phyloP scores from a whole-genome alignment of 2,888 invertebrate species.

The Meta bourneti region DNA sequence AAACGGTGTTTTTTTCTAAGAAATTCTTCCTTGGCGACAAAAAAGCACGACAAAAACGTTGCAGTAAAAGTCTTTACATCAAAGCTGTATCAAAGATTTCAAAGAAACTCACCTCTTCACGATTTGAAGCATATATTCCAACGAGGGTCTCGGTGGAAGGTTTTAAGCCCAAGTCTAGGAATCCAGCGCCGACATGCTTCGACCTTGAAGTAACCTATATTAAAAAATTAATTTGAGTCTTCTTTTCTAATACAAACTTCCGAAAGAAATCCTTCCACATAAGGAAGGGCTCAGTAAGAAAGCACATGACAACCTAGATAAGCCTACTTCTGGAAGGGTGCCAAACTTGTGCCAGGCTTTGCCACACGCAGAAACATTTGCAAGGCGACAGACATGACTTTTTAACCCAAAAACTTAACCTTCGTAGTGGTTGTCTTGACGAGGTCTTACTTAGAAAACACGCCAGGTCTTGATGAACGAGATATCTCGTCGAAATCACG shows the following conservation, averaged over 20 bases:
- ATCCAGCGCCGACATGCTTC: conserved; percentile 39
- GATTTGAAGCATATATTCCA: conserved; percentile 47
- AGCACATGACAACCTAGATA: too few species aligned
- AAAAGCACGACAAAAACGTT: too few species aligned
- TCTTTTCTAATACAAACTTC: not conserved
- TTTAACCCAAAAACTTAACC: not conserved
- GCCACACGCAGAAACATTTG: not conserved
- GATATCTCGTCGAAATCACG: too few species aligned
- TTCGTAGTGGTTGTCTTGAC: too few species aligned
- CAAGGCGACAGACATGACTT: not conserved
- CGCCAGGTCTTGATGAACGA: too few species aligned
- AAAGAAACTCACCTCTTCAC: conserved; percentile 28
- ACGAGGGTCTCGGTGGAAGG: conserved; percentile 40
- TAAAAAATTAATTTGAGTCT: not conserved
- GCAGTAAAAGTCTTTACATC: not conserved
- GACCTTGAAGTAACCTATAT: conserved; percentile 27
- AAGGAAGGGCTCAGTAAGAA: too few species aligned
- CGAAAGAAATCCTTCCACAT: too few species aligned
- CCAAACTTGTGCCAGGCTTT: not conserved
- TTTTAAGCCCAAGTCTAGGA: conserved; percentile 44
- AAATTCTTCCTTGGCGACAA: too few species aligned
- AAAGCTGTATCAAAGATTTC: not conserved
- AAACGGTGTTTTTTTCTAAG: too few species aligned
- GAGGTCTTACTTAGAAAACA: too few species aligned
- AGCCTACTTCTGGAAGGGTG: not conserved